These are phyloP conservation scores for Pherbina coryleti DNA, from an alignment of 2,888 invertebrate species.

Conservation along the genomic window DNA sequence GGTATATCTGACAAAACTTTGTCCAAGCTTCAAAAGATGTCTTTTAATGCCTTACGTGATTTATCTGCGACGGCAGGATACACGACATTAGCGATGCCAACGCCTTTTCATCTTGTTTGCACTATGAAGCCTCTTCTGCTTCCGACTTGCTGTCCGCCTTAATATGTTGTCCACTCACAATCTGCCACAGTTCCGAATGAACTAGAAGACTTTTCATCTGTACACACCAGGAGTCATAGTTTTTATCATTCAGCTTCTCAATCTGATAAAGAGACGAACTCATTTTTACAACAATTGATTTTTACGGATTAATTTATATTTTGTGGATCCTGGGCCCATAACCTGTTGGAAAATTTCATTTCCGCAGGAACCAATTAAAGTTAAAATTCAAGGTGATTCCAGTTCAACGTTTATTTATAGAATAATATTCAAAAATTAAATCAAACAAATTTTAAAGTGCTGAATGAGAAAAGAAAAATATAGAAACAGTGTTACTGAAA, in stretches of 20 bases:
- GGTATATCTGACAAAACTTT: not conserved
- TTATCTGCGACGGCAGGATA: constrained; percentile 46
- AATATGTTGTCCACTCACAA: not conserved
- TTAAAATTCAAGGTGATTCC: no score
- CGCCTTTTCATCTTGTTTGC: constrained; percentile 43
- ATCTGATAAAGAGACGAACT: constrained; percentile 30
- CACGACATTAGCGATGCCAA: constrained; percentile 45
- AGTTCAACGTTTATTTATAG: no score
- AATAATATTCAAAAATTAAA: no score
- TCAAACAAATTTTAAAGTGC: no score
- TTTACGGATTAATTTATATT: no score
- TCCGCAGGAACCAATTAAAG: no score
- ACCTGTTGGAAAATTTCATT: no score
- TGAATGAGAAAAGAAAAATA: no score
- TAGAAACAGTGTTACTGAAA: no score
- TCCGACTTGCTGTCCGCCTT: not conserved
- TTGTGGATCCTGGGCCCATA: not conserved
- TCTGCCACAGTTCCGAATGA: constrained; percentile 36
- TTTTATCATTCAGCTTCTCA: constrained; percentile 35
- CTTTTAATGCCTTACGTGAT: constrained; percentile 43
- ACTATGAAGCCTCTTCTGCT: constrained; percentile 9
- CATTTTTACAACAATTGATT: not conserved
- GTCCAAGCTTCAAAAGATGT: constrained; percentile 21
- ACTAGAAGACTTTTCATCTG: constrained; percentile 39
- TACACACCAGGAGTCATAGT: constrained; percentile 37